Evolutionary conservation across 2,888 invertebrate species (phyloP).

Genomic region (Callyntrura guangdongensis): DNA sequence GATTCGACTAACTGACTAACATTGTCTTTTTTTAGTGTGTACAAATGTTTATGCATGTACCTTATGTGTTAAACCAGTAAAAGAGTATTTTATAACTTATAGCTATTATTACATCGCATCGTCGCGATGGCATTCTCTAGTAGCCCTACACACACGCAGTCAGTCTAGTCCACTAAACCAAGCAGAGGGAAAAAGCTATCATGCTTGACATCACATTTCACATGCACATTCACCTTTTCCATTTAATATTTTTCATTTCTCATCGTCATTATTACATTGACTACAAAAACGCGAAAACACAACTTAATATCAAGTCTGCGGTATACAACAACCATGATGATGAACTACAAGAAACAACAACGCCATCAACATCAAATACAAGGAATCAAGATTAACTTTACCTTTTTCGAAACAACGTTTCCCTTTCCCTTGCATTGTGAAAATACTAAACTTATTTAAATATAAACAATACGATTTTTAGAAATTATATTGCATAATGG

Average conservation of each 20-base stretch:
- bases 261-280: constrained; percentile 38
- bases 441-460: constrained; percentile 19
- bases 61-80: constrained; percentile 57
- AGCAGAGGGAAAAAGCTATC: constrained; percentile 45
- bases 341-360: constrained; percentile 21
- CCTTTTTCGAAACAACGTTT: constrained; percentile 24
- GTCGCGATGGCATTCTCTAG: constrained; percentile 34
- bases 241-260: constrained; percentile 50
- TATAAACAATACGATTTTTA: neutral
- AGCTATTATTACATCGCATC: constrained; percentile 6
- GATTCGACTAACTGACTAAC: neutral
- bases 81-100: constrained; percentile 41
- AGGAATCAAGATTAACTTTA: neutral
- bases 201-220: constrained; percentile 70
- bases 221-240: constrained; percentile 74
- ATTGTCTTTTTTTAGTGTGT: constrained; percentile 31
- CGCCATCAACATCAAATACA: constrained; percentile 12
- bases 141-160: constrained; percentile 17
- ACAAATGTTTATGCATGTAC: neutral
- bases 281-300: neutral
- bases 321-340: neutral
- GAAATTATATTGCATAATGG: constrained; percentile 1
- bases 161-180: neutral
- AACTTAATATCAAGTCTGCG: neutral
- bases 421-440: constrained; percentile 9